These are phyloP conservation scores for Etheostoma perlongum DNA, from an alignment of 2,797 vertebrate species.

Conservation along the genomic window DNA sequence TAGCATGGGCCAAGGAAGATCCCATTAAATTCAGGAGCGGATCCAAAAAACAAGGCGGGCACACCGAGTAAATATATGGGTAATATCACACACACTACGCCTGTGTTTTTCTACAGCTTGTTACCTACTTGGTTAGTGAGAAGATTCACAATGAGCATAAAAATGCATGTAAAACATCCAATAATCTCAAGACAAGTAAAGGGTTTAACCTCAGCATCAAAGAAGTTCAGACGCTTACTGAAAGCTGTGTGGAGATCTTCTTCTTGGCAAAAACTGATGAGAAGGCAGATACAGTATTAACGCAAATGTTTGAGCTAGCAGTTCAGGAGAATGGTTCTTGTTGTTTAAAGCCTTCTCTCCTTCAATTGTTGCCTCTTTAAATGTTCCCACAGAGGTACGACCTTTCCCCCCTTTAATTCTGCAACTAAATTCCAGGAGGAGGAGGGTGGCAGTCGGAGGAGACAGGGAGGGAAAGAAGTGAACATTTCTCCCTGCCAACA, in stretches of 20 bases:
- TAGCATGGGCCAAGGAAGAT: too few relatives aligned
- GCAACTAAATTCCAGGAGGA: slow-evolving; percentile 27
- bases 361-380: slow-evolving; percentile 26
- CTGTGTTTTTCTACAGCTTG: background rate
- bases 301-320: slow-evolving; percentile 7
- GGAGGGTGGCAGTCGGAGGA: background rate
- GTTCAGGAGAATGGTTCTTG: background rate
- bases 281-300: background rate
- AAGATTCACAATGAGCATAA: background rate
- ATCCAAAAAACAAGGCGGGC: too few relatives aligned
- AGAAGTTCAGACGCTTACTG: too few relatives aligned
- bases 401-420: slow-evolving; percentile 23
- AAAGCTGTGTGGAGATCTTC: background rate
- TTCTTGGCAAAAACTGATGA: background rate
- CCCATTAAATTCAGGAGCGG: too few relatives aligned
- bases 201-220: too few relatives aligned
- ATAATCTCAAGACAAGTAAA: too few relatives aligned
- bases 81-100: background rate
- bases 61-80: background rate
- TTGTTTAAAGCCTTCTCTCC: slow-evolving; percentile 5
- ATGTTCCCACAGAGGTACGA: slow-evolving; percentile 41
- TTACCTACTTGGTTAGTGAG: too few relatives aligned
- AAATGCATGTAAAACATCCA: too few relatives aligned
- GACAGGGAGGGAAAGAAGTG: background rate
- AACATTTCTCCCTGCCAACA: slow-evolving; percentile 7